Evolutionary conservation across 2,888 invertebrate species (phyloP), one percentile per base, ranked within the genome.

Genomic region (Eumerus sabulonum): DNA sequence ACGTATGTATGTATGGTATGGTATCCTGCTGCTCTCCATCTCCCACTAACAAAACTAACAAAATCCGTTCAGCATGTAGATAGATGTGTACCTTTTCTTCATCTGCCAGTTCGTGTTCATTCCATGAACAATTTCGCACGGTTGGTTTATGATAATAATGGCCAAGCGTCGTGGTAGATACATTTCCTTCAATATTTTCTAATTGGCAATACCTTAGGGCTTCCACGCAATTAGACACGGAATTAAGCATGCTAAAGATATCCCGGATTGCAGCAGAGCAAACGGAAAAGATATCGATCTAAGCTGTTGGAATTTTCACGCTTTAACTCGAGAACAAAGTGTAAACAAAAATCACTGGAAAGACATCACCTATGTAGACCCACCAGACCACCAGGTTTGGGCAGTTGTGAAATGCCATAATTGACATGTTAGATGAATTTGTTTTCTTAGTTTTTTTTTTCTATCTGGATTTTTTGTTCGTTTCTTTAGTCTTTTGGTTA

Each of bases 121-220:
- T 72, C 67, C 67, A 57, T 62, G 56, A 72, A 59, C 42, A 63
- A 77, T 77, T 68, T 72, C 54, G 40, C 67, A 77, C 72, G 72
- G 60, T 72, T 71, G 67, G 77, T 44, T 63, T 68, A 72, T 79
- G 68, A 72, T 67, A 72, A 77, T 60, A 27, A 27, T 27, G 27
- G 3, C 27, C 27, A 40, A 40, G 40, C 11, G 11, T 40, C 40
- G 40, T 7, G 5, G 12, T 5, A 40, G 40, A 40, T n/a, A 17
- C 27, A 27, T 27, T 66, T 40, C 14, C 19, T 42, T 54, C 27
- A 48, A 27, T 60, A 85, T 85, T 85, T 84, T 85, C 85, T 86
- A 86, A 86, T 87, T 86, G 86, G 86, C 85, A 86, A 86, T 86
- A 86, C 86, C 86, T 85, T 82, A 63, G 74, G 81, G 82, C 63